These are phyloP conservation scores for Microplitis demolitor DNA, from an alignment of 1,140 invertebrate species.

Conservation along the genomic window DNA sequence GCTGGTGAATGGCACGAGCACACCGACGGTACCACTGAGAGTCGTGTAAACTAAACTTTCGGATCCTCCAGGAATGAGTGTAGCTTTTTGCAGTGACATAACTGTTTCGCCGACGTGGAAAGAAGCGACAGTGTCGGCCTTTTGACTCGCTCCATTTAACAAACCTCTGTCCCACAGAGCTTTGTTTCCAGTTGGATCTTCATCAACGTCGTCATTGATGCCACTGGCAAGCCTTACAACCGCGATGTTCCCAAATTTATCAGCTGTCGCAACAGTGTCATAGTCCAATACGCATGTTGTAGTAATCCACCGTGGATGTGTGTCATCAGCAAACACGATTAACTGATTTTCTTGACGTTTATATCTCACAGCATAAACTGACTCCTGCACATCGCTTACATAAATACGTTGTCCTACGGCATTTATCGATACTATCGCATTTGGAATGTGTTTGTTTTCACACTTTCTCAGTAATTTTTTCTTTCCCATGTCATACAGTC, in stretches of 20 bases:
- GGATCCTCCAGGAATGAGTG: slow-evolving; percentile 94
- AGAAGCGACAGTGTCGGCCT: slow-evolving; percentile 88
- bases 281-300: slow-evolving; percentile 93
- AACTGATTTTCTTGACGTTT: slow-evolving; percentile 96
- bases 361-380: slow-evolving; percentile 95
- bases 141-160: slow-evolving; percentile 96
- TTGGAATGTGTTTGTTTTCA: slow-evolving; percentile 98
- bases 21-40: slow-evolving; percentile 92
- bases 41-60: slow-evolving; percentile 97
- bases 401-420: slow-evolving; percentile 92
- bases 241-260: slow-evolving; percentile 98
- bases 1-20: slow-evolving; percentile 96
- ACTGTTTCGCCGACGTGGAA: slow-evolving; percentile 97
- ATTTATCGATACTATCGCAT: slow-evolving; percentile 91
- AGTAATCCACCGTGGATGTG: slow-evolving; percentile 95
- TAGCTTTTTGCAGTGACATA: slow-evolving; percentile 90
- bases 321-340: slow-evolving; percentile 98
- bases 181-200: slow-evolving; percentile 98
- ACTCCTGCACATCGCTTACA: slow-evolving; percentile 96
- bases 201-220: slow-evolving; percentile 96
- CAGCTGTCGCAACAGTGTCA: slow-evolving; percentile 93
- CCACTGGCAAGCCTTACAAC: slow-evolving; percentile 88
- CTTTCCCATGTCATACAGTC: slow-evolving; percentile 96
- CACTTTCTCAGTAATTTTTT: slow-evolving; percentile 97
- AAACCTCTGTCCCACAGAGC: slow-evolving; percentile 97